Conservation (phyloP, 37 sponge, comb jelly and placozoan genomes). For the Halisarca cf. caerulea region DNA sequence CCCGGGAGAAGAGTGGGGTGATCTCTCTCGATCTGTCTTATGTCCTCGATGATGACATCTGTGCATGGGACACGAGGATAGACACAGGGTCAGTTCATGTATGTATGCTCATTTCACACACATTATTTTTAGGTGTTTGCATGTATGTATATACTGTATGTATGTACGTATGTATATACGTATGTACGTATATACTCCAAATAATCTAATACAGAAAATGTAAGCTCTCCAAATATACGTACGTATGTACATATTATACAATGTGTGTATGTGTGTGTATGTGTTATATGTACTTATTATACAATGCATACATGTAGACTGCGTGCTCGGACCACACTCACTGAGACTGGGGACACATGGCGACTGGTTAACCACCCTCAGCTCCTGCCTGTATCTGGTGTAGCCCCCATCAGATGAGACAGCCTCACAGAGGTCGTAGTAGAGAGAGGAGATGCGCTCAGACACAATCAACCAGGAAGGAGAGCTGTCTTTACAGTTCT, state of each 20-base stretch:
- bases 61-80: background rate
- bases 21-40: conserved; percentile 41
- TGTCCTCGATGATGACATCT: conserved; percentile 41
- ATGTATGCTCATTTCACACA: too few relatives aligned
- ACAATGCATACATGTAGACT: too few relatives aligned
- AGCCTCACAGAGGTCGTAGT: conserved; percentile 39
- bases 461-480: conserved; percentile 41
- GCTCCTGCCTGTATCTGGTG: conserved; percentile 48
- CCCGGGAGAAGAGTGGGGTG: conserved; percentile 31
- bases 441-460: conserved; percentile 17
- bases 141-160: too few relatives aligned
- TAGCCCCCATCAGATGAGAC: conserved; percentile 47
- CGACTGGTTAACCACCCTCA: conserved; percentile 32
- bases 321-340: too few relatives aligned
- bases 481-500: background rate
- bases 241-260: too few relatives aligned
- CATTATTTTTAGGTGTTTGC: background rate
- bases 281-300: too few relatives aligned
- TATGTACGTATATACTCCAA: too few relatives aligned
- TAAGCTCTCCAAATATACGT: too few relatives aligned
- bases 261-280: too few relatives aligned
- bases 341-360: conserved; percentile 62
- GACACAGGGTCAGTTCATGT: background rate
- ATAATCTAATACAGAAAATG: too few relatives aligned
- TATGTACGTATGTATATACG: too few relatives aligned